A percentile compares a stretch with the other conserved stretches of the same genome.
Conservation (phyloP, 2,113 vertebrate species). For the Indicator maculatus region DNA sequence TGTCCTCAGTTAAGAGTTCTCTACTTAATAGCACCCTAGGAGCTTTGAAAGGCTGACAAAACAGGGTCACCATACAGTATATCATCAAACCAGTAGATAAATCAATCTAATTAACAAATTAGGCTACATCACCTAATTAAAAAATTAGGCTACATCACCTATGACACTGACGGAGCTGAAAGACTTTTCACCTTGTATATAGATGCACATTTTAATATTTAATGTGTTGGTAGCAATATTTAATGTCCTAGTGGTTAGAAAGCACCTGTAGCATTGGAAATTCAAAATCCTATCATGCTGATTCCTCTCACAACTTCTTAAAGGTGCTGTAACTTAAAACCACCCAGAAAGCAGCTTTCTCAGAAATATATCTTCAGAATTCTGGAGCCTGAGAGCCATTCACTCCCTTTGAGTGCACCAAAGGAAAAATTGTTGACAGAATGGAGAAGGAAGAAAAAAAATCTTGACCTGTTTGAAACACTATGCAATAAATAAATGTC, state of each 20-base stretch:
- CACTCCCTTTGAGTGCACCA: background rate
- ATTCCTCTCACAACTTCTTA: background rate
- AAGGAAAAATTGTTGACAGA: background rate
- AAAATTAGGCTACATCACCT: background rate
- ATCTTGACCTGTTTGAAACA: background rate
- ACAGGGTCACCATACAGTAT: background rate
- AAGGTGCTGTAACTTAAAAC: background rate
- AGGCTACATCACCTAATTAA: background rate
- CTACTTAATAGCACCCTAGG: background rate
- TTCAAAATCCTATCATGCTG: background rate
- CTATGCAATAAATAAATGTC: background rate
- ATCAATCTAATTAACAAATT: conserved; percentile 6
- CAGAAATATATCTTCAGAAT: background rate
- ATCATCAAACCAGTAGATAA: background rate
- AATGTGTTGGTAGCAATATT: background rate
- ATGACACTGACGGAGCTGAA: background rate
- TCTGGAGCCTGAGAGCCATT: background rate
- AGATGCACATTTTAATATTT: conserved; percentile 8
- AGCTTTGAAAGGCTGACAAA: conserved; percentile 13
- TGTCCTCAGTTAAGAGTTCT: background rate
- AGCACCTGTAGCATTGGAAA: background rate
- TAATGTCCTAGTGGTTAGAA: background rate
- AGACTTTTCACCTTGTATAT: background rate
- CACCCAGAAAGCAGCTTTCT: background rate
- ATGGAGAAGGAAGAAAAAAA: background rate